phyloP scores from a whole-genome alignment of 2,888 invertebrate species.

The Orthosia gothica region DNA sequence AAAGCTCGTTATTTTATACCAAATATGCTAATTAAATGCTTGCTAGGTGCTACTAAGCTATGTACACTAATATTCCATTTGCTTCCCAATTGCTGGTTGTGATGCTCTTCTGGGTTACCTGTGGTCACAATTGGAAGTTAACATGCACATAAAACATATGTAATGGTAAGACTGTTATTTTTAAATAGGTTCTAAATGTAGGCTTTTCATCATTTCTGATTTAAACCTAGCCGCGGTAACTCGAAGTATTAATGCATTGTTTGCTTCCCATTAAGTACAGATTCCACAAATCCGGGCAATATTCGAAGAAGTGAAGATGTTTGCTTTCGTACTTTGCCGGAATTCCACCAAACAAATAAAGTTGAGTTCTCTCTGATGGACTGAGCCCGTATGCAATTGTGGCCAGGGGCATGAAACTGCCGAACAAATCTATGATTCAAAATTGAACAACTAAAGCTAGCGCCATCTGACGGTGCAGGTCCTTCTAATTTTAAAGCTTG shows the following conservation, averaged over 20 bases:
- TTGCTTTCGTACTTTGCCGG: background rate
- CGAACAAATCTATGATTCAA: too few species aligned
- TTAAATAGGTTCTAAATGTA: background rate
- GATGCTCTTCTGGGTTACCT: background rate
- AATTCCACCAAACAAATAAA: background rate
- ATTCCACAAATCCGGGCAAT: conserved; percentile 2
- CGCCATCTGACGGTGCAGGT: too few species aligned
- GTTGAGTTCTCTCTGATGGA: background rate
- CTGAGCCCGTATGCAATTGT: background rate
- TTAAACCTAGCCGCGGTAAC: background rate
- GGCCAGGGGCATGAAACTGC: too few species aligned
- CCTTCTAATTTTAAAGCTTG: too few species aligned
- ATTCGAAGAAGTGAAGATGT: background rate
- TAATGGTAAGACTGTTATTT: background rate
- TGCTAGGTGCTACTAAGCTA: background rate
- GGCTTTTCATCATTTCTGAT: background rate
- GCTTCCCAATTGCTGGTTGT: background rate
- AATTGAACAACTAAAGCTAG: too few species aligned
- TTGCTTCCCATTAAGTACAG: background rate
- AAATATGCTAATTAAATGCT: background rate
- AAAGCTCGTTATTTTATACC: background rate
- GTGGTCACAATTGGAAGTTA: background rate
- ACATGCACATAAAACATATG: background rate
- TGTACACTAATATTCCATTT: background rate
- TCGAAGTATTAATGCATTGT: background rate